A percentile compares a stretch with the other conserved stretches of the same genome.
phyloP scores from a whole-genome alignment of 53 echinoderm and acorn worm genomes.

The Hippasteria phrygiana region DNA sequence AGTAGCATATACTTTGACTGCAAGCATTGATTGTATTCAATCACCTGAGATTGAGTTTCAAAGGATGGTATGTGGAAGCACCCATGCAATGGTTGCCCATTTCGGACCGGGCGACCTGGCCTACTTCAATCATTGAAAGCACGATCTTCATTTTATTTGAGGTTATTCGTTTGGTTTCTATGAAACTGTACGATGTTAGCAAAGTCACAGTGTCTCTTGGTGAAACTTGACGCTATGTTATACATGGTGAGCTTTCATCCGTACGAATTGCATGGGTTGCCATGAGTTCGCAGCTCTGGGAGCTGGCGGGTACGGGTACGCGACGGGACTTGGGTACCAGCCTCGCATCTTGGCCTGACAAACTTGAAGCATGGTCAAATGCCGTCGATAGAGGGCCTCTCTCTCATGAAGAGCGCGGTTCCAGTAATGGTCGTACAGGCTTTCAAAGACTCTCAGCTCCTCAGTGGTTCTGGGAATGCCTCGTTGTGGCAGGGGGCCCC shows the following conservation, averaged over 20 bases:
- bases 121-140: too few relatives aligned
- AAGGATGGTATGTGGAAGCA: too few relatives aligned
- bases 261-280: neutral
- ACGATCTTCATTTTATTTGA: too few relatives aligned
- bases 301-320: neutral
- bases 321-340: neutral
- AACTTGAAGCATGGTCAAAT: constrained; percentile 22
- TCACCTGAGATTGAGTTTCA: too few relatives aligned
- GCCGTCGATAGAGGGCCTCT: constrained; percentile 33
- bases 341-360: neutral
- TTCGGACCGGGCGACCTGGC: too few relatives aligned
- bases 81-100: too few relatives aligned
- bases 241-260: neutral
- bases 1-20: too few relatives aligned
- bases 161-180: too few relatives aligned
- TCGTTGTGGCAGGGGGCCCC: neutral
- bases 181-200: too few relatives aligned
- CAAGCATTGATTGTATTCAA: too few relatives aligned
- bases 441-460: neutral
- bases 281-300: neutral
- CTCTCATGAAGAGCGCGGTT: constrained; percentile 10
- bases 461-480: neutral
- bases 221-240: too few relatives aligned
- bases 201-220: too few relatives aligned
- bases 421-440: constrained; percentile 52